Percentiles rank a stretch among this genome's conserved stretches.
phyloP scores from a whole-genome alignment of 2,113 vertebrate species.

The Cyphomyrus plagiostoma region DNA sequence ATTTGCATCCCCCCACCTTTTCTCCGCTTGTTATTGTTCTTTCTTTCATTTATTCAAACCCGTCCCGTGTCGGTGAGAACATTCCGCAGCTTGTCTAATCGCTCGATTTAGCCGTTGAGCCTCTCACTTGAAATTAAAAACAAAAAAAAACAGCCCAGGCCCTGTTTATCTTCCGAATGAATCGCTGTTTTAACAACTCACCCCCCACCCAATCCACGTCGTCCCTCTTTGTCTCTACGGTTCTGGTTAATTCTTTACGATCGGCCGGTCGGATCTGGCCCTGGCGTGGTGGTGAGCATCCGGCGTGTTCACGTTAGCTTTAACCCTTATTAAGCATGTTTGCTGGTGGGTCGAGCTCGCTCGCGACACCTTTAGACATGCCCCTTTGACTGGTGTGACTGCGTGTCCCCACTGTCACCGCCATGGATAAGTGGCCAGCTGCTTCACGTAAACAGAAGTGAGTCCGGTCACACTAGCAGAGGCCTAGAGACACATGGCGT shows the following conservation, averaged over 20 bases:
- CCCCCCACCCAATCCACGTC: conserved; percentile 27
- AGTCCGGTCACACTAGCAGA: not conserved
- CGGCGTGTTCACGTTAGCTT: not conserved
- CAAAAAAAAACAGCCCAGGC: conserved; percentile 26
- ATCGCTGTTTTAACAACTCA: conserved; percentile 47
- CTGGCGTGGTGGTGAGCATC: conserved; percentile 24
- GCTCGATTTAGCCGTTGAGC: conserved; percentile 45
- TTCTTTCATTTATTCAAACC: conserved; percentile 25
- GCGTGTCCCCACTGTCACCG: conserved; percentile 6
- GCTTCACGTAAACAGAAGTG: not conserved
- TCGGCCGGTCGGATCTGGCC: conserved; percentile 35
- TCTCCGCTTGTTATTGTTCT: not conserved
- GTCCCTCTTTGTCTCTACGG: conserved; percentile 46
- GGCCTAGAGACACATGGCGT: not conserved
- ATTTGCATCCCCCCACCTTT: conserved; percentile 41
- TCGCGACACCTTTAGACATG: not conserved
- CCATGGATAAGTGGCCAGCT: not conserved
- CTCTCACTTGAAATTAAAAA: conserved; percentile 51
- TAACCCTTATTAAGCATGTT: not conserved
- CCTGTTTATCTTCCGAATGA: conserved; percentile 48
- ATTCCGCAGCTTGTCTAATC: conserved; percentile 55
- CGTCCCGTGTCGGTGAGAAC: conserved; percentile 53
- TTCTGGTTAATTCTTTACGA: conserved; percentile 59
- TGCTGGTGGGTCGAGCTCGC: not conserved
- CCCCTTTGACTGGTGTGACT: conserved; percentile 55